These are phyloP conservation scores for Lutjanus erythropterus DNA, from an alignment of 2,113 vertebrate species.

Conservation along the genomic window DNA sequence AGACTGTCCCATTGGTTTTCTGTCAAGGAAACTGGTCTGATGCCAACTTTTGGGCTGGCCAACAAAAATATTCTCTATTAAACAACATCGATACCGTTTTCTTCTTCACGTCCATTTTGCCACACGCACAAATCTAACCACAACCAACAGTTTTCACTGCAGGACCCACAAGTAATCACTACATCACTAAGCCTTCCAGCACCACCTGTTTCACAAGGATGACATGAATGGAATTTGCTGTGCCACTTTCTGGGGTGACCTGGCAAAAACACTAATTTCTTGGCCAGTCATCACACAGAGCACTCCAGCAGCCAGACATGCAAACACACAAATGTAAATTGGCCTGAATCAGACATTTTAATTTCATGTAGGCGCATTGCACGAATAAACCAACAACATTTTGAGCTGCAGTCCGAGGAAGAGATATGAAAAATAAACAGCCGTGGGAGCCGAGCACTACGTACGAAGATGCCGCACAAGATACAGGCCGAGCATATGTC, in stretches of 20 bases:
- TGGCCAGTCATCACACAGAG: not conserved
- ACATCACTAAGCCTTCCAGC: no score
- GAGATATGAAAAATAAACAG: constrained; percentile 11
- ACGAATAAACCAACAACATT: constrained; percentile 9
- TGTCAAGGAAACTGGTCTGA: no score
- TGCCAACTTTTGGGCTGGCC: no score
- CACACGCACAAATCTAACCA: no score
- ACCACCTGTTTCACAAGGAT: not conserved
- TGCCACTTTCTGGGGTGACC: not conserved
- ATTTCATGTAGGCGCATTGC: not conserved
- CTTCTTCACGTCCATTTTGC: no score
- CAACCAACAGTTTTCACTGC: no score
- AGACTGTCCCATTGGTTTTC: no score
- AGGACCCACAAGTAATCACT: no score
- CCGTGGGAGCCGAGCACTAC: not conserved
- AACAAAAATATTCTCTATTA: no score
- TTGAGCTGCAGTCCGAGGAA: not conserved
- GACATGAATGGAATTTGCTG: not conserved
- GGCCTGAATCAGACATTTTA: constrained; percentile 1
- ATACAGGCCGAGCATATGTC: constrained; percentile 7
- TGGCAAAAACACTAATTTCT: not conserved
- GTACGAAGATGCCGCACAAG: constrained; percentile 6
- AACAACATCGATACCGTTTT: no score
- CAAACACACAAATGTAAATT: constrained; percentile 4
- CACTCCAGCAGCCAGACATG: not conserved